Base-by-base conservation (phyloP, 2,888 invertebrate genomes). In the Spodoptera exigua region DNA sequence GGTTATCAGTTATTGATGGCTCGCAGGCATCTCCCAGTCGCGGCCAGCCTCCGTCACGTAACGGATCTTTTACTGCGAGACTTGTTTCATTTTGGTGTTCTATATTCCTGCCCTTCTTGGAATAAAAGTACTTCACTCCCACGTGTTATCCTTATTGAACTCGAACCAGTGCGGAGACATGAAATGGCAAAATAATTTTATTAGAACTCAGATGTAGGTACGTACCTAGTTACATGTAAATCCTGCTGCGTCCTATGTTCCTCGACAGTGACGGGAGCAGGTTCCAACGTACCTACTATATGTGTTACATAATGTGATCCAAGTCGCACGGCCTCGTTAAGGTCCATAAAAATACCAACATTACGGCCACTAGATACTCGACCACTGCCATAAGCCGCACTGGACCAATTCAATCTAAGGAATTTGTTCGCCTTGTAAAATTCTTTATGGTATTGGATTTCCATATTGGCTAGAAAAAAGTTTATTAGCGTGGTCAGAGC, bases 1-100 rank as follows among this genome's bases (percentile, higher is more conserved):
- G 44, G 43, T 61, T 59, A 74, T 76, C 77, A 70, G 47, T 74
- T 52, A 76, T 59, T 70, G 65, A 74, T 74, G 56, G 39, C 14
- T 48, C 40, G 61, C 56, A 9, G 27, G 27, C 27, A 27, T 7
- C 27, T 3, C 27, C 7, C 27, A 9, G 27, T 7, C 7, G 27
- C 27, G 74, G 59, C 54, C 59, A 62, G 55, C 59, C 45, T 74
- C 54, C 47, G 55, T 46, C 16, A 13, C 59, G 44, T 37, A 74
- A 74, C 77, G 61, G 73, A 39, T 35, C 13, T 68, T 60, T 53
- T 46, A 46, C 39, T 58, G 48, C 14, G 35, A 37, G 40, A 41
- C 32, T 35, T 41, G 37, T 49, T 57, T 72, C 34, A 51, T 56
- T 55, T 55, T 48, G 13, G 41, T 51, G 44, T 36, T 37, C 45